Evolutionary conservation across 2,888 invertebrate genomes (phyloP), one percentile per base, ranked within the genome.

Genomic region (Mythimna vitellina): DNA sequence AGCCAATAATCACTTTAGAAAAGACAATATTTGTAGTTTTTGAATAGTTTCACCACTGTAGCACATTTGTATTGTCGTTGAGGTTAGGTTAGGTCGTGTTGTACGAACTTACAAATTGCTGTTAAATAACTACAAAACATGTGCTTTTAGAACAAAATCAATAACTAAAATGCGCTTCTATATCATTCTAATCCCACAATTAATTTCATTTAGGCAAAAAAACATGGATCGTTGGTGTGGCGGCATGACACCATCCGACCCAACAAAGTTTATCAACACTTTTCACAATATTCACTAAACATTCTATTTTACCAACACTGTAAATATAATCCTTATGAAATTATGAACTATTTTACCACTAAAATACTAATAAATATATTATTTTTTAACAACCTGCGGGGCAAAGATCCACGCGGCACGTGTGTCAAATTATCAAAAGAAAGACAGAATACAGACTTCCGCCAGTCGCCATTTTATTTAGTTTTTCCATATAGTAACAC

Each of bases 371-470:
- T 88, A 92, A 92, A 91, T 89, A 89, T 88, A 87, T 89, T 91
- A 90, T 89, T 85, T 89, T 87, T 80, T 91, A 93, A 84, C 90
- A 91, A 96, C 96, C 96, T 96, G 96, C 96, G 96, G 88, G 94
- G 93, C 83, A 92, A 94, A 93, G 95, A 94, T 96, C 96, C 96
- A 96, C 96, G 96, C 96, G 94, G 94, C 96, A 96, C 96, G 96
- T 96, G 96, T 95, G 95, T 94, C 95, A 95, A 95, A 91, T 93
- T 94, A 91, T 94, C 91, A 94, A 96, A 96, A 95, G 94, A 94
- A 93, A 89, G 93, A 93, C 92, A 93, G 88, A 92, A 89, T 88
- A 87, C 87, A 89, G 86, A 92, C 91, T 94, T 95, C 95, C 94
- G 94, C 88, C 88, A 82, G 87, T 90, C 89, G 93, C 95, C 94